Base-by-base conservation (phyloP, 2,797 vertebrate species). In the Aselliscus stoliczkanus region DNA sequence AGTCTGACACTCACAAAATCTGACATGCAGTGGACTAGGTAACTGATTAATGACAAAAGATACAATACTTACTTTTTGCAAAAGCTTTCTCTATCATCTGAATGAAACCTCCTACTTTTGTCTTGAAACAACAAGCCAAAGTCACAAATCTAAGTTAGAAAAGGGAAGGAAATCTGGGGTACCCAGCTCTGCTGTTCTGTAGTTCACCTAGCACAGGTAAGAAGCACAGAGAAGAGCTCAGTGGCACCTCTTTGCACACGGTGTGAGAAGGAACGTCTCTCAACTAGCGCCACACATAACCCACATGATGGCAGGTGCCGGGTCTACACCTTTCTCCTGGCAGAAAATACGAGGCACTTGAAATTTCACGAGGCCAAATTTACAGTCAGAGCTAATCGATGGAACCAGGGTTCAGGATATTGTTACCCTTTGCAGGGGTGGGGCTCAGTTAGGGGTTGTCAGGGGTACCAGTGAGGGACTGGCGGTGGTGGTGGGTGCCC, bases 101-200 rank as follows among this genome's bases (percentile, higher is more conserved):
- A 73, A 88, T 79, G 50, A 94, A 94, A 88, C 27, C 44, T 93
- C 5, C 20, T 20, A 81, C 37, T 95, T 92, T 90, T 72, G 88
- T 69, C 72, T 85, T 73, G 13, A 73, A 72, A 80, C 47, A 34
- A 79, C 39, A 70, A 86, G 65, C 21, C 7, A 7, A 92, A 88
- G 73, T 65, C 70, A 77, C 23, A 90, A 50, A 83, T 73, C 18
- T 56, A 34, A 62, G 13, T n/a, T 44, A n/a, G 4, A 31, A 77
- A 47, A 34, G 20, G 39, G 65, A 73, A 75, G 39, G 77, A 20
- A 80, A 92, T 10, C 11, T 39, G 75, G 72, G 3, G n/a, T 65
- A 27, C 0, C 0, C 31, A 80, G 18, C 23, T n/a, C 44, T 92
- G 65, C 70, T 90, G 56, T 84, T 95, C 1, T 84, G 58, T 75